These are phyloP conservation scores for Indri indri DNA, from an alignment of 2,113 vertebrate species.

Conservation along the genomic window DNA sequence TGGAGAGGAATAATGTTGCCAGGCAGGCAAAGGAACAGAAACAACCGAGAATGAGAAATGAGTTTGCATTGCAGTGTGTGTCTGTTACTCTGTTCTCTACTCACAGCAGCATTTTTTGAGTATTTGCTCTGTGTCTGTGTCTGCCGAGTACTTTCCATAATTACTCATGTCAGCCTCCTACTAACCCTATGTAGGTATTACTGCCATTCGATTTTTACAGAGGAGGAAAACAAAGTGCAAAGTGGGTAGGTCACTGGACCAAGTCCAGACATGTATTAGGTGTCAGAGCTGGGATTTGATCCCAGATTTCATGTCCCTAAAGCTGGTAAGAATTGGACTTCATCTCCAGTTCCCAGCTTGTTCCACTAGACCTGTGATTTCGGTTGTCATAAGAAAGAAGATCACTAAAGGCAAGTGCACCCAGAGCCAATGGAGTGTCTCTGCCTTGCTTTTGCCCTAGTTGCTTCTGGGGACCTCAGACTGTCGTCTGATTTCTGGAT, in stretches of 20 bases:
- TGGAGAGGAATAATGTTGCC: not conserved
- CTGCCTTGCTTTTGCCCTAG: not conserved
- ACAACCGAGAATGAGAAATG: not conserved
- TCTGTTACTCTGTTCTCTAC: not conserved
- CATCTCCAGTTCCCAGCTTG: not conserved
- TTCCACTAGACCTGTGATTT: not conserved
- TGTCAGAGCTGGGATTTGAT: not conserved
- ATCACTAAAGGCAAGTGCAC: not conserved
- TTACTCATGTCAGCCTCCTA: rapidly evolving
- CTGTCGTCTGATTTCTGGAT: not conserved
- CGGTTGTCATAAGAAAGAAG: not conserved
- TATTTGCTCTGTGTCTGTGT: not conserved
- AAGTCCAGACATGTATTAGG: rapidly evolving
- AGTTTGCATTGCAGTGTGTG: not conserved
- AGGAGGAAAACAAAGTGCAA: not conserved
- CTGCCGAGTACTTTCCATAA: not conserved
- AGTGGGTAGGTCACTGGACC: not conserved
- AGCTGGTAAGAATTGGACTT: not conserved
- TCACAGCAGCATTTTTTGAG: not conserved
- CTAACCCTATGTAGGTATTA: rapidly evolving
- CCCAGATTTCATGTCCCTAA: not conserved
- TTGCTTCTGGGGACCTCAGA: rapidly evolving
- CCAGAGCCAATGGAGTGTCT: not conserved
- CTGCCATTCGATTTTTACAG: rapidly evolving
- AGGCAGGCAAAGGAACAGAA: not conserved